Evolutionary conservation across 1,140 invertebrate genomes (phyloP).

Genomic region (Bombus superbus): DNA sequence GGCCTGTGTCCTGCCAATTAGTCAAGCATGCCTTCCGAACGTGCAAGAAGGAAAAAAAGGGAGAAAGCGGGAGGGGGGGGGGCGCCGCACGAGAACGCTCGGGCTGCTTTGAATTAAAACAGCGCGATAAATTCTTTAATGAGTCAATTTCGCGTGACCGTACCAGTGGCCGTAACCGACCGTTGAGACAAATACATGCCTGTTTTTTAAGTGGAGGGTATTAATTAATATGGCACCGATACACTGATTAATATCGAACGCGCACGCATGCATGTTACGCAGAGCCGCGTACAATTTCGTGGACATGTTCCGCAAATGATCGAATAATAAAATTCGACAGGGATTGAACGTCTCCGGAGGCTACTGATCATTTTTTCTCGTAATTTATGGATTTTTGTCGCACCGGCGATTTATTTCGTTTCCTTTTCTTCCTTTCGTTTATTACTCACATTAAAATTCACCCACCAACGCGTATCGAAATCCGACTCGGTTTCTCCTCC

Average conservation of each 20-base stretch:
- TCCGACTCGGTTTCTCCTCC: not conserved
- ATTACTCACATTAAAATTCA: not conserved
- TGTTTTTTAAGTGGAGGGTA: constrained; percentile 6
- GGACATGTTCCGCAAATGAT: constrained; percentile 19
- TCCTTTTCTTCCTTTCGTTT: not conserved
- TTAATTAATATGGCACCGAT: constrained; percentile 52
- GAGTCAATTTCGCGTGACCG: constrained; percentile 51
- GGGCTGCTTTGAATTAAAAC: constrained; percentile 45
- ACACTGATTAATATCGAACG: constrained; percentile 23
- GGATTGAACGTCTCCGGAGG: not conserved
- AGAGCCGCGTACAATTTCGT: not conserved
- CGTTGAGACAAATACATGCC: constrained; percentile 31
- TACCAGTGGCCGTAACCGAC: not conserved
- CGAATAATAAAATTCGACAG: constrained; percentile 30
- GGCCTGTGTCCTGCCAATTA: constrained; percentile 60
- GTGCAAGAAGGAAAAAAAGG: not conserved
- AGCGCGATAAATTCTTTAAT: constrained; percentile 55
- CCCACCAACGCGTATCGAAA: not conserved
- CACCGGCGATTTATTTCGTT: not conserved
- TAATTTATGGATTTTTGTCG: not conserved
- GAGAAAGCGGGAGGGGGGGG: not conserved
- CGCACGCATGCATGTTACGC: constrained; percentile 6
- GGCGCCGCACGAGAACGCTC: not conserved
- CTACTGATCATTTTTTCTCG: not conserved
- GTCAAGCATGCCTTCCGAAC: constrained; percentile 50